Base-by-base conservation (phyloP, 2,888 invertebrate genomes). In the Euplagia quadripunctaria region DNA sequence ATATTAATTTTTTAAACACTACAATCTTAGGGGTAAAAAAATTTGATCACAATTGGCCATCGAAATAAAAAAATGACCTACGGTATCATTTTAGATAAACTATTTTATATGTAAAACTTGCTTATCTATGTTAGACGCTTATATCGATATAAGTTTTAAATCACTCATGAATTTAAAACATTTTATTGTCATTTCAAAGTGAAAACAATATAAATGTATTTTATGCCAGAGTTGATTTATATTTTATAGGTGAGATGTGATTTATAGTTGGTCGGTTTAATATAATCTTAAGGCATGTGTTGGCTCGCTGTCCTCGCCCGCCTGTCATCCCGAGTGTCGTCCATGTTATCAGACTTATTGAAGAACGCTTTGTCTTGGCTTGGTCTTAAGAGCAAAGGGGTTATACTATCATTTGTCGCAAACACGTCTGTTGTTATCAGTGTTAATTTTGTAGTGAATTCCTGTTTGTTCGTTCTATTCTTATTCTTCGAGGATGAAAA, bases 131-230 rank as follows among this genome's bases (percentile, higher is more conserved):
- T 89, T 89, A 84, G 86, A 83, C 85, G 87, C 87, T 90, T 90
- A 89, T 90, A 89, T 89, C 88, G 87, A 85, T 85, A 58, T 88
- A 90, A 85, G 88, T 89, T 92, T 94, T 94, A 94, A 94, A 94
- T 94, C 92, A 93, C 88, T 92, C 93, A 94, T 94, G 94, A 93
- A 93, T 94, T 94, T 93, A 92, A 93, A 94, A 87, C 88, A 91
- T 94, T 95, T 95, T 94, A 94, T 93, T 92, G 93, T 94, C 92
- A 93, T 93, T 92, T 93, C 90, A 85, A 89, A 93, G 93, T 93
- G 94, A 94, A 95, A 96, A 95, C 95, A 94, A 95, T 94, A 94
- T 94, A 94, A 94, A 94, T 93, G 93, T 94, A 90, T 94, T 95
- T 94, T 94, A 93, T 93, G 94, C 92, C 93, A 89, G 88, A 80